These are phyloP conservation scores for Sesamia inferens DNA, from an alignment of 2,888 invertebrate genomes.

Conservation along the genomic window DNA sequence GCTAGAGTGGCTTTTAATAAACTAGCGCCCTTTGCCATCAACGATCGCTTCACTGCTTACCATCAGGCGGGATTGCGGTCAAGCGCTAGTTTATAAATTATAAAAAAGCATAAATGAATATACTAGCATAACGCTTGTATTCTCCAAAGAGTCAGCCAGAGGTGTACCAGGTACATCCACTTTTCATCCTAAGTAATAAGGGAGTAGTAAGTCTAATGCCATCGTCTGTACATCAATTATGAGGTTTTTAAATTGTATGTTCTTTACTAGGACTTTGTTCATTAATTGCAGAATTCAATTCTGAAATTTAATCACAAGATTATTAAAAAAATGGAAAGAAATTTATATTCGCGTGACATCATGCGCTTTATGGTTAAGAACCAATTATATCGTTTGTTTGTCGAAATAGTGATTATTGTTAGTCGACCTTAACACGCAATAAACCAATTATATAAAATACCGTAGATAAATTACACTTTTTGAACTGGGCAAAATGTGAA, in stretches of 20 bases:
- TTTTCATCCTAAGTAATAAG: neutral
- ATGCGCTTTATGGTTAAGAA: neutral
- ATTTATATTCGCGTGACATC: neutral
- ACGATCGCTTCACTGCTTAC: too few species aligned
- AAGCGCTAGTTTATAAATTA: too few species aligned
- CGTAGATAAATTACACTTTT: too few species aligned
- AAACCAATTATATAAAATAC: neutral
- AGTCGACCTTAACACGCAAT: neutral
- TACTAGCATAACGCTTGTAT: neutral
- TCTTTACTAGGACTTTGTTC: too few species aligned
- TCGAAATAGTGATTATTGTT: neutral
- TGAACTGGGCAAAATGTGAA: neutral
- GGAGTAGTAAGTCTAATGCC: neutral
- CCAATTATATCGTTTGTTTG: neutral
- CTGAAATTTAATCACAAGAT: neutral
- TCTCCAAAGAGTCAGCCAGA: neutral
- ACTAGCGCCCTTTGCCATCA: too few species aligned
- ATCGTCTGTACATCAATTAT: neutral
- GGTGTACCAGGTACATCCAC: neutral
- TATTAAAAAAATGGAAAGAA: neutral
- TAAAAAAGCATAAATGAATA: neutral
- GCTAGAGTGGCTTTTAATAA: too few species aligned
- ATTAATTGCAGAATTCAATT: too few species aligned
- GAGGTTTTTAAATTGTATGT: too few species aligned
- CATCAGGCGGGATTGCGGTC: too few species aligned